Conservation (phyloP, 1,140 invertebrate genomes). For the Drosophila guanche region DNA sequence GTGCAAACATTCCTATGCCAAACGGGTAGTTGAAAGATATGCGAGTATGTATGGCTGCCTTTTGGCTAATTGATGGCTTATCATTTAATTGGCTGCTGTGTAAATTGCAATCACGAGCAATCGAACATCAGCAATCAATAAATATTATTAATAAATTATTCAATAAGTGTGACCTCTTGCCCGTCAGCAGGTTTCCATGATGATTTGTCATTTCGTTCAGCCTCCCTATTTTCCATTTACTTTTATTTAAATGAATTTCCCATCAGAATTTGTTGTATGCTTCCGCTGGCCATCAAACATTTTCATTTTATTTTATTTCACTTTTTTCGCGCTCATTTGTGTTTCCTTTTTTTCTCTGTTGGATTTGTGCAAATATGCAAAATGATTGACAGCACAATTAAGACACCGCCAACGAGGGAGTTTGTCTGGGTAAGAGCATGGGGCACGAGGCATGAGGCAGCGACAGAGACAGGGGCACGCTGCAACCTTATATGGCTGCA, state of each 20-base stretch:
- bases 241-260: conserved; percentile 58
- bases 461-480: neutral
- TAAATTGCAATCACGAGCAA: conserved; percentile 35
- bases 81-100: conserved; percentile 53
- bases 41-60: neutral
- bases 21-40: conserved; percentile 18
- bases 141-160: conserved; percentile 46
- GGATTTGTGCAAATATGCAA: conserved; percentile 71
- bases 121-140: conserved; percentile 40
- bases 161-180: conserved; percentile 15
- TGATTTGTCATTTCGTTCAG: conserved; percentile 31
- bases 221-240: conserved; percentile 29
- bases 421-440: conserved; percentile 1
- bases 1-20: conserved; percentile 50
- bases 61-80: conserved; percentile 21
- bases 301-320: conserved; percentile 17
- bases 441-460: neutral
- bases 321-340: conserved; percentile 14
- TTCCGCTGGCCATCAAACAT: conserved; percentile 37
- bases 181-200: conserved; percentile 5
- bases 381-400: conserved; percentile 81
- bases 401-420: conserved; percentile 45
- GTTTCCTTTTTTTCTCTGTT: conserved; percentile 26
- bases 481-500: conserved; percentile 60
- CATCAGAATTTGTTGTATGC: conserved; percentile 20